These are phyloP conservation scores for Strigamia maritima DNA, from an alignment of 2,888 invertebrate species.

Conservation along the genomic window DNA sequence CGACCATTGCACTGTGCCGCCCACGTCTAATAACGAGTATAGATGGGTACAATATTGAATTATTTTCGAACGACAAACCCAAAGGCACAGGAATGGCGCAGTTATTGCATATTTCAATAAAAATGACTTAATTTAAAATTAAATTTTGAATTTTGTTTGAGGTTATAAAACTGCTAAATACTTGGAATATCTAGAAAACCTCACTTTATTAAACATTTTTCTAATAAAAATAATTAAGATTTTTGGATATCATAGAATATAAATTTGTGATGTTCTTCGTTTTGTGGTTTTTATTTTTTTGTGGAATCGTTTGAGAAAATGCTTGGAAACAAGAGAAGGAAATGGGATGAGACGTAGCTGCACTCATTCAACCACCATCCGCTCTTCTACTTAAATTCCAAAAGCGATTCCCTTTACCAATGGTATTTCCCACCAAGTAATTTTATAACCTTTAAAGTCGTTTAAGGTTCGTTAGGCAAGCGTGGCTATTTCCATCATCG, in stretches of 20 bases:
- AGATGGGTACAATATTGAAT: neutral
- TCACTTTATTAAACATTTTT: too few relatives aligned
- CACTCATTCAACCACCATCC: slow-evolving; percentile 28
- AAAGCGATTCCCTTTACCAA: slow-evolving; percentile 11
- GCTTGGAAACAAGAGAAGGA: slow-evolving; percentile 20
- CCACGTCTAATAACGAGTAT: neutral
- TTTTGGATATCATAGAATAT: too few relatives aligned
- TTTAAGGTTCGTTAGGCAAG: slow-evolving; percentile 39
- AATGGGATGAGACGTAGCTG: slow-evolving; percentile 7
- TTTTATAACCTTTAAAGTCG: slow-evolving; percentile 39
- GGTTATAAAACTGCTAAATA: neutral
- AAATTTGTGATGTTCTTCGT: neutral
- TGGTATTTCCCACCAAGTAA: slow-evolving; percentile 37
- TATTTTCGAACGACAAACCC: neutral
- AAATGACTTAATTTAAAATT: neutral
- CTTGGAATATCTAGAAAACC: neutral
- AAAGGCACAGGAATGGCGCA: neutral
- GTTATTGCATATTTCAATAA: neutral
- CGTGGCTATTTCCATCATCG: slow-evolving; percentile 29
- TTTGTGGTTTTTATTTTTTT: neutral
- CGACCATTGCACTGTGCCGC: neutral
- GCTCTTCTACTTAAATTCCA: neutral
- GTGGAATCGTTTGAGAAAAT: neutral
- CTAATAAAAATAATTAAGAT: too few relatives aligned
- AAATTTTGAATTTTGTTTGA: neutral